These are phyloP conservation scores for Lithophane socia DNA, from an alignment of 2,888 invertebrate species.

Conservation along the genomic window DNA sequence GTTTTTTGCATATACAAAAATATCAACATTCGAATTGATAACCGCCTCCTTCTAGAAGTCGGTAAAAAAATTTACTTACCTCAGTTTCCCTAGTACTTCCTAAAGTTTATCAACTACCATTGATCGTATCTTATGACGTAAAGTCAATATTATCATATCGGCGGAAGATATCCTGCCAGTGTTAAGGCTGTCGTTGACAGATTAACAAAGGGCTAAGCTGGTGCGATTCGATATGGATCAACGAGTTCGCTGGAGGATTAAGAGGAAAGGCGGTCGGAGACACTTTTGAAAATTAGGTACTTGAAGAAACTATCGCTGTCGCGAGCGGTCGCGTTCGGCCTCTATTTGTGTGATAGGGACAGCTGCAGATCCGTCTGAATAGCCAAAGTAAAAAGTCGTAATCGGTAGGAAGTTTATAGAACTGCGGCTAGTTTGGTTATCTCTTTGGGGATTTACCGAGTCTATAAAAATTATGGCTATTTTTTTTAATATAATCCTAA, in stretches of 20 bases:
- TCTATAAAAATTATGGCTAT: background rate
- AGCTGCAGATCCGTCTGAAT: too few species aligned
- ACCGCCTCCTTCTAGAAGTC: too few species aligned
- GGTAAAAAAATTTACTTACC: background rate
- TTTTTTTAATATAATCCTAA: too few species aligned
- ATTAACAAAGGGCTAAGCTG: background rate
- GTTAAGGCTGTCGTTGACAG: conserved; percentile 2
- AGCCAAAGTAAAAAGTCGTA: background rate
- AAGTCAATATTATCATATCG: conserved; percentile 19
- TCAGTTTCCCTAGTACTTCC: background rate
- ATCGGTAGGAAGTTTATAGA: background rate
- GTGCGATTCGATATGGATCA: background rate
- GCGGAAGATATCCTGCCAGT: conserved; percentile 1
- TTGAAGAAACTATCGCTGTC: too few species aligned
- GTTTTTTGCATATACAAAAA: too few species aligned
- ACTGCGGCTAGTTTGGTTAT: background rate
- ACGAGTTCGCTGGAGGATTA: background rate
- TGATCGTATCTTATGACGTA: background rate
- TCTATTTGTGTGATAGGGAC: too few species aligned
- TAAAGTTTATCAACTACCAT: background rate
- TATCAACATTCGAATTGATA: too few species aligned
- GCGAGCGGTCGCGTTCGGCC: too few species aligned
- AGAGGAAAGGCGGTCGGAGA: background rate
- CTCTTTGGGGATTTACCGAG: background rate
- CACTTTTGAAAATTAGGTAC: too few species aligned